A percentile compares a stretch with the other conserved stretches of the same genome.
phyloP scores from a whole-genome alignment of 2,797 vertebrate genomes.

The Sternarchorhynchus goeldii region DNA sequence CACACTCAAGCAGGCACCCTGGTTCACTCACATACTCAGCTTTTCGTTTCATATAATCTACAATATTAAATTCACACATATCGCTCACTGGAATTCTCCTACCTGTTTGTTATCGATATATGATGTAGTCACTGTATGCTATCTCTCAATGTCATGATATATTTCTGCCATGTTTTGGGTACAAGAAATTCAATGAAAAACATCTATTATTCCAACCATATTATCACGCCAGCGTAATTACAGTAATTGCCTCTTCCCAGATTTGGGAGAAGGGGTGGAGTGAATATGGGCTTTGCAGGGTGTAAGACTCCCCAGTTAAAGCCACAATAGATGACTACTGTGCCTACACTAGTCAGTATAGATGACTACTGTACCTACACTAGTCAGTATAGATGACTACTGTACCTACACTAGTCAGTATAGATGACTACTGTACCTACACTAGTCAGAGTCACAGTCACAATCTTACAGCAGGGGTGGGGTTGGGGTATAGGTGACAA shows the following conservation, averaged over 20 bases:
- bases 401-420: constrained; percentile 64
- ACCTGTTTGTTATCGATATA: constrained; percentile 15
- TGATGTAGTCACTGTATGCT: not conserved
- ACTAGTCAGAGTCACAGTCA: too few relatives aligned
- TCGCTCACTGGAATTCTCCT: too few relatives aligned
- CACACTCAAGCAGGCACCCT: constrained; percentile 29
- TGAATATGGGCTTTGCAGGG: constrained; percentile 69
- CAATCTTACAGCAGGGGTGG: too few relatives aligned
- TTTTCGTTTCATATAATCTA: constrained; percentile 16
- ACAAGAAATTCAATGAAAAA: constrained; percentile 68
- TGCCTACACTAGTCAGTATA: constrained; percentile 64
- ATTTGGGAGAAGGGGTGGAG: constrained; percentile 61
- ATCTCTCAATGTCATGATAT: not conserved
- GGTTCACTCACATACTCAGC: not conserved
- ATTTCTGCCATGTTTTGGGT: constrained; percentile 64
- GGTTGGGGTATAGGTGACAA: too few relatives aligned
- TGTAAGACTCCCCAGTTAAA: constrained; percentile 71
- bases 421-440: too few relatives aligned
- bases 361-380: constrained; percentile 27
- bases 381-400: constrained; percentile 67
- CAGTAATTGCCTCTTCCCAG: constrained; percentile 74
- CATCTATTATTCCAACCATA: constrained; percentile 65
- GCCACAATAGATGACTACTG: constrained; percentile 67
- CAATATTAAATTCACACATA: not conserved
- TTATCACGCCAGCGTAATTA: constrained; percentile 73